Evolutionary conservation across 2,888 invertebrate species (phyloP), one percentile per base, ranked within the genome.

Genomic region (Plemyria rubiginata): DNA sequence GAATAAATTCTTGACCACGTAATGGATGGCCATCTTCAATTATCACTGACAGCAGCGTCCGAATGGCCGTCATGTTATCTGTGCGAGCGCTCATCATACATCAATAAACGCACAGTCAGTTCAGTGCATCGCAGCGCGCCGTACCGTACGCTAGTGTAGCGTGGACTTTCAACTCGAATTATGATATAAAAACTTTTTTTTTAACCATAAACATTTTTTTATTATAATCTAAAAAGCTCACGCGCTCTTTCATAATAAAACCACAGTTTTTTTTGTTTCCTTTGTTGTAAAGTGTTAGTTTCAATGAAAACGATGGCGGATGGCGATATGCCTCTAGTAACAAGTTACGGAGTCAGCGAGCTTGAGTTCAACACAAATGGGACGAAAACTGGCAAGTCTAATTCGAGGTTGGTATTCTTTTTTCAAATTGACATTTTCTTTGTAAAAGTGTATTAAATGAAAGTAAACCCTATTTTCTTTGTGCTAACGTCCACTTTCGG

Each of bases 261-360:
- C 49, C 54, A 54, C 22, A 54, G 58, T 54, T 64, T 66, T 64
- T 66, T 70, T 71, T 70, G 22, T 22, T 63, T 70, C 61, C 71
- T 75, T 75, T 70, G 68, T 65, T 70, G 67, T 66, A 55, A 71
- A 68, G 67, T 73, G 70, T 13, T 15, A 41, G 61, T 56, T 41
- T 56, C 60, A 72, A 75, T 76, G 79, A 79, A 66, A 75, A 84
- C 77, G 66, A 88, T 92, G 89, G 89, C 91, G 66, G 92, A 92
- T 77, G 92, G 92, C 72, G 92, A 92, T 73, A 81, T 90, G 77
- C 92, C 92, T 65, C 75, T 92, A 70, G 92, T 92, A 58, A 82
- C 84, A 51, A 90, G 90, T 87, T 91, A 84, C 79, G 82, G 85
- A 73, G 87, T 88, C 70, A 87, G 80, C 79, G 92, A 91, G 76